Percentiles rank a stretch among this genome's conserved stretches.
phyloP scores from a whole-genome alignment of 1,140 invertebrate genomes.

The Procambarus virginalis region DNA sequence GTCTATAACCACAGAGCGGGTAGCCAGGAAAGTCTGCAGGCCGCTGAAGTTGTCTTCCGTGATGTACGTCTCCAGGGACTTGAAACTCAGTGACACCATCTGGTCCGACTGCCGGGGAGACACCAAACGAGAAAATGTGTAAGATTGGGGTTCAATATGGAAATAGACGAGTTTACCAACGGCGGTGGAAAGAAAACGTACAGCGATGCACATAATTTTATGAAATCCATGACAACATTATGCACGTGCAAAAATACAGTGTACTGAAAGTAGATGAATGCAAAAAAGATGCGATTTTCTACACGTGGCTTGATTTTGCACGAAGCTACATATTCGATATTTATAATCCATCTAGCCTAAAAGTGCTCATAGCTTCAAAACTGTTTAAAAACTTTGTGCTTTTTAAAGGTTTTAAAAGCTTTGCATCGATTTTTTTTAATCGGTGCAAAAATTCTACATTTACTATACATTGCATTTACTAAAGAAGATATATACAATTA shows the following conservation, averaged over 20 bases:
- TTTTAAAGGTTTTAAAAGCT: too few species aligned
- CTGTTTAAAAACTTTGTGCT: too few species aligned
- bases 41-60: conserved; percentile 86
- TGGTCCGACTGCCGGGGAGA: conserved; percentile 66
- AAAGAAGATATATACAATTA: too few species aligned
- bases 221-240: neutral
- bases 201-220: neutral
- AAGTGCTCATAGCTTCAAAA: too few species aligned
- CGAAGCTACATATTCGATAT: too few species aligned
- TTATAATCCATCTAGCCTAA: too few species aligned
- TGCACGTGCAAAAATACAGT: neutral
- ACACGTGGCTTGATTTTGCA: too few species aligned
- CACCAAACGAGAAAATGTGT: conserved; percentile 22
- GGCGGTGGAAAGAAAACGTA: neutral
- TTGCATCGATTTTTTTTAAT: too few species aligned
- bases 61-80: conserved; percentile 82
- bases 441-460: too few species aligned
- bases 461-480: too few species aligned
- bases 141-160: neutral
- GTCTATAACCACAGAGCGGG: conserved; percentile 86
- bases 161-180: neutral
- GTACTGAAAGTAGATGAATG: neutral
- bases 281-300: neutral
- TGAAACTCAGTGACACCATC: conserved; percentile 71
- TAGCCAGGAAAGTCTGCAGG: conserved; percentile 86